Evolutionary conservation across 2,888 invertebrate genomes (phyloP).

Genomic region (Cosmorhoe ocellata): DNA sequence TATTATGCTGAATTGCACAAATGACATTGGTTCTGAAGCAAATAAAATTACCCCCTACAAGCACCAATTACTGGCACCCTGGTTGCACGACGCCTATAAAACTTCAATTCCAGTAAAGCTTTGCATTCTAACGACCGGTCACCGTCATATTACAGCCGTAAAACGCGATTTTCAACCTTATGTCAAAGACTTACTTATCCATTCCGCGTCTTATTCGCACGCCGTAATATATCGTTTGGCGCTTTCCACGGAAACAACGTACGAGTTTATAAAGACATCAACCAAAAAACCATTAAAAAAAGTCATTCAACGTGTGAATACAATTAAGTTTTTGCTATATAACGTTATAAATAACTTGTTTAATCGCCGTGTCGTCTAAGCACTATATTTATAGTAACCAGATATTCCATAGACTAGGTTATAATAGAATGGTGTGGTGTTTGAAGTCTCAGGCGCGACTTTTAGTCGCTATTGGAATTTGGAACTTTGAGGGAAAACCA

Average conservation of each 20-base stretch:
- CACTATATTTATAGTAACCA: slow-evolving; percentile 42
- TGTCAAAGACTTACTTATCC: neutral
- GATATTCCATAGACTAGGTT: slow-evolving; percentile 42
- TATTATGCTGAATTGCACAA: no score
- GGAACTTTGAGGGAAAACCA: no score
- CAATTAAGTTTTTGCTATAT: slow-evolving; percentile 34
- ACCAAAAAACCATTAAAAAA: slow-evolving; percentile 15
- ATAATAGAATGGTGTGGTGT: slow-evolving; percentile 18
- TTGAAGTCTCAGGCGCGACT: slow-evolving; percentile 9
- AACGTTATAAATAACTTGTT: slow-evolving; percentile 19
- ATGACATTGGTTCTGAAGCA: slow-evolving; percentile 3
- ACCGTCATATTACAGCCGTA: no score
- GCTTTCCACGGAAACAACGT: neutral
- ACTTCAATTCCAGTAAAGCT: slow-evolving; percentile 13
- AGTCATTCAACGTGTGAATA: slow-evolving; percentile 14
- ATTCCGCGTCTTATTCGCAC: neutral
- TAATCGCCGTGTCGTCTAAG: slow-evolving; percentile 21
- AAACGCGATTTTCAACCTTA: neutral
- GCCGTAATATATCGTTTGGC: neutral
- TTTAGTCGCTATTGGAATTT: neutral
- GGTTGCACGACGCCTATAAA: slow-evolving; percentile 29
- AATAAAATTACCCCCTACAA: slow-evolving; percentile 24
- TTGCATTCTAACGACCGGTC: no score
- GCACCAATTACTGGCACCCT: slow-evolving; percentile 23
- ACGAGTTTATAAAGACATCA: slow-evolving; percentile 19